phyloP scores from a whole-genome alignment of 2,888 invertebrate genomes.

The Microctonus hyperodae region DNA sequence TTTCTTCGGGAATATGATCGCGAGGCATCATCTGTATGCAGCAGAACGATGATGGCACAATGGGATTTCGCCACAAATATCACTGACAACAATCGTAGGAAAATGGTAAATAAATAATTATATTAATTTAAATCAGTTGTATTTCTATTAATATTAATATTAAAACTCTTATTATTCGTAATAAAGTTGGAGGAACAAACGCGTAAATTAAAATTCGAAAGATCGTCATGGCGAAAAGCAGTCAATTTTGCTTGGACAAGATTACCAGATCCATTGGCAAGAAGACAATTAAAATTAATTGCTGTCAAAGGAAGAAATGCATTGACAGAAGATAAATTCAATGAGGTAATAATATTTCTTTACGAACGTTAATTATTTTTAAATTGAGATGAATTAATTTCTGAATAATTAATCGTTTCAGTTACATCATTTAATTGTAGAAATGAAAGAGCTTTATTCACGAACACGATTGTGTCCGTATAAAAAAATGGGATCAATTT shows the following conservation, averaged over 20 bases:
- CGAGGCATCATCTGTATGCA: slow-evolving; percentile 77
- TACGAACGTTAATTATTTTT: too few relatives aligned
- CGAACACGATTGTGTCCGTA: slow-evolving; percentile 77
- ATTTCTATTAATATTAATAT: not conserved
- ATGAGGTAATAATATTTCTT: slow-evolving; percentile 68
- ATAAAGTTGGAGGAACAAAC: slow-evolving; percentile 71
- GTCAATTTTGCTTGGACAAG: slow-evolving; percentile 74
- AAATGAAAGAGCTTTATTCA: slow-evolving; percentile 82
- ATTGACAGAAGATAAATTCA: slow-evolving; percentile 75
- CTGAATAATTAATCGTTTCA: slow-evolving; percentile 48
- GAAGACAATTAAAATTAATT: slow-evolving; percentile 75
- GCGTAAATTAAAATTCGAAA: slow-evolving; percentile 76
- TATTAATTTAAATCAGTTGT: not conserved
- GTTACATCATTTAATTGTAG: slow-evolving; percentile 75
- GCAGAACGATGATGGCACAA: slow-evolving; percentile 73
- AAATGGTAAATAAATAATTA: slow-evolving; percentile 65
- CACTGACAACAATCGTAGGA: slow-evolving; percentile 73
- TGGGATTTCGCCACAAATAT: slow-evolving; percentile 82
- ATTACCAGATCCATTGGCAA: slow-evolving; percentile 72
- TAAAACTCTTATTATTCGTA: not conserved
- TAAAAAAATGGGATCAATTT: slow-evolving; percentile 61
- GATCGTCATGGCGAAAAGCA: slow-evolving; percentile 77
- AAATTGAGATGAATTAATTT: not conserved
- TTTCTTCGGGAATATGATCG: slow-evolving; percentile 77
- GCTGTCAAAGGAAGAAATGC: slow-evolving; percentile 77